Evolutionary conservation across 2,797 vertebrate species (phyloP).

Genomic region (Xerus rutilus): DNA sequence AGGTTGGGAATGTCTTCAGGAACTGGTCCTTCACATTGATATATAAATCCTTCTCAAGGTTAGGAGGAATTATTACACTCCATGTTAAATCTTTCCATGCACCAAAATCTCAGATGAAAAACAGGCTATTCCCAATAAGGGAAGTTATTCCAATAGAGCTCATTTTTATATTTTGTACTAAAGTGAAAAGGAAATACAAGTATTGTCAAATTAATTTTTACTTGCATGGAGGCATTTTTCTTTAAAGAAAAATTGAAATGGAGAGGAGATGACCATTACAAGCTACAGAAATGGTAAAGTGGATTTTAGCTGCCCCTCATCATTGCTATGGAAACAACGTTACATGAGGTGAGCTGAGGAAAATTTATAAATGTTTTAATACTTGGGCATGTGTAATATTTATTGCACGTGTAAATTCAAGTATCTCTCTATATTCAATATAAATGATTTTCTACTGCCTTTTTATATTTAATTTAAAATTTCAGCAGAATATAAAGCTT

Average conservation of each 20-base stretch:
- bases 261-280: neutral
- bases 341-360: neutral
- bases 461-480: conserved; percentile 54
- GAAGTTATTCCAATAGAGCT: neutral
- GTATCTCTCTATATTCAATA: neutral
- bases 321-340: conserved; percentile 41
- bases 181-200: conserved; percentile 23
- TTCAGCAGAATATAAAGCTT: conserved; percentile 17
- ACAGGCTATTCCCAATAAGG: neutral
- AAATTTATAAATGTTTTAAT: conserved; percentile 28
- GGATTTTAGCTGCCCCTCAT: neutral
- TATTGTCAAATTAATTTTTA: neutral
- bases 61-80: neutral
- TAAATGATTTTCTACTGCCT: neutral
- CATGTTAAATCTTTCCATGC: neutral
- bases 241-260: neutral
- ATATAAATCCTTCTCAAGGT: neutral
- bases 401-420: conserved; percentile 15
- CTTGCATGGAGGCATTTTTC: neutral
- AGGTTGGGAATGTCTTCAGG: neutral
- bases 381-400: neutral
- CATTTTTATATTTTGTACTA: neutral
- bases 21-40: neutral
- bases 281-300: neutral
- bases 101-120: neutral